These are phyloP conservation scores for Drosophila ezoana DNA, from an alignment of 2,888 invertebrate genomes.

Conservation along the genomic window DNA sequence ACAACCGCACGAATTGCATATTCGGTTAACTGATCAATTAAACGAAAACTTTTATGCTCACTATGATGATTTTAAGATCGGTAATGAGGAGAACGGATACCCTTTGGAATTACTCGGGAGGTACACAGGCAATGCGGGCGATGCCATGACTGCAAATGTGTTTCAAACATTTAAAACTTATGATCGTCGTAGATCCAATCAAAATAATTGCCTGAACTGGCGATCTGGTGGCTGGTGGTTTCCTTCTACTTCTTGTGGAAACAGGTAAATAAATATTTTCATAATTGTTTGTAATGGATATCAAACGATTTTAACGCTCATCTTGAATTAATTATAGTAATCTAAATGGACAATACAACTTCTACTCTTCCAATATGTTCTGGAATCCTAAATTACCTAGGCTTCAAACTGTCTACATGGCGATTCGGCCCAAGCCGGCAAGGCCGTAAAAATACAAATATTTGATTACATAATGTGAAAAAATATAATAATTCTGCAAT, in stretches of 20 bases:
- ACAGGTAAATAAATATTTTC: neutral
- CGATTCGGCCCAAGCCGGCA: neutral
- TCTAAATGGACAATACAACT: neutral
- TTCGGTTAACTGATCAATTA: neutral
- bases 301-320: too few relatives aligned
- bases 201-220: neutral
- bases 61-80: neutral
- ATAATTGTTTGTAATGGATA: neutral
- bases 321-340: neutral
- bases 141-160: neutral
- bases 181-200: too few relatives aligned
- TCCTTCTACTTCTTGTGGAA: too few relatives aligned
- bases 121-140: conserved; percentile 1
- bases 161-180: neutral
- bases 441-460: too few relatives aligned
- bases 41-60: neutral
- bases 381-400: too few relatives aligned
- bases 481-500: conserved; percentile 39
- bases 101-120: neutral
- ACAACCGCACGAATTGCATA: neutral
- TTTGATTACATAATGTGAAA: too few relatives aligned
- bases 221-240: neutral
- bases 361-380: too few relatives aligned
- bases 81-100: neutral
- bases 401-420: neutral